phyloP scores from a whole-genome alignment of 2,113 vertebrate species.

The Upupa epops region DNA sequence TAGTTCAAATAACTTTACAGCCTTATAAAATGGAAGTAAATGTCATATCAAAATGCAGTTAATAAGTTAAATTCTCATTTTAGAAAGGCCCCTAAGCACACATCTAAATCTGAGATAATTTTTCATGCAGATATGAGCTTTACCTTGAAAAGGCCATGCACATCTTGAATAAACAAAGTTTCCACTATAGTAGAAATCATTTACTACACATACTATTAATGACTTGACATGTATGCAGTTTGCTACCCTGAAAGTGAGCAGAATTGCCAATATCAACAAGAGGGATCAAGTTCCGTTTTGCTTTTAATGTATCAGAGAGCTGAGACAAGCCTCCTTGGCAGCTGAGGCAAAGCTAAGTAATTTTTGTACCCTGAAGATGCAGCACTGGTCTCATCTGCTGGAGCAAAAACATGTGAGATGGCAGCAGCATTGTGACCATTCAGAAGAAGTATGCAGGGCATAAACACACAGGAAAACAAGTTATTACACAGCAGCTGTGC shows the following conservation, averaged over 20 bases:
- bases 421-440: fast-evolving
- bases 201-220: not conserved
- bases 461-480: not conserved
- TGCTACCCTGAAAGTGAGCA: not conserved
- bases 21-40: conserved; percentile 41
- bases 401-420: fast-evolving
- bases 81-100: not conserved
- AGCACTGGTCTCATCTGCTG: not conserved
- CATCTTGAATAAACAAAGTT: not conserved
- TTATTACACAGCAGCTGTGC: not conserved
- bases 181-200: not conserved
- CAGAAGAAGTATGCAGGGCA: not conserved
- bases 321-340: not conserved
- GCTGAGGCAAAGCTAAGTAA: fast-evolving
- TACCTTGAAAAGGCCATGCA: not conserved
- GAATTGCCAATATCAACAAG: not conserved
- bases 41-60: conserved; percentile 29
- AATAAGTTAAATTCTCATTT: conserved; percentile 14
- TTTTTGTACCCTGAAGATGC: not conserved
- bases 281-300: not conserved
- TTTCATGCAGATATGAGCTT: not conserved
- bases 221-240: not conserved
- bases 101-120: not conserved
- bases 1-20: conserved; percentile 9
- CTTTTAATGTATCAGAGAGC: not conserved